Conservation (phyloP, 2,113 vertebrate genomes). For the Tylochromis polylepis region DNA sequence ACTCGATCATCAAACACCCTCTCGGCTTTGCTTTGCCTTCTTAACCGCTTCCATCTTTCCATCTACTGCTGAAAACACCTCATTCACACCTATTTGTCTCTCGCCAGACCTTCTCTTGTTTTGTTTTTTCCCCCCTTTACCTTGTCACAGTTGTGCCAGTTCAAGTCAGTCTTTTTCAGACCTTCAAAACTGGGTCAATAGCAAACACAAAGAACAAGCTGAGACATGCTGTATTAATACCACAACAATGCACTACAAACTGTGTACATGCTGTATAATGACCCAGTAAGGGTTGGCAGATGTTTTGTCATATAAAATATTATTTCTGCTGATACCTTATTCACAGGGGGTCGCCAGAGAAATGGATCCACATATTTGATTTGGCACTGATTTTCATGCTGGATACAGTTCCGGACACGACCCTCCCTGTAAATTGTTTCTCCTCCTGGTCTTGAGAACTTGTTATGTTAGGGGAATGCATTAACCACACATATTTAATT, state of each 20-base stretch:
- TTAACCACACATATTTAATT: neutral
- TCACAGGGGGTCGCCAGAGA: neutral
- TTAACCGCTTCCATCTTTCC: neutral
- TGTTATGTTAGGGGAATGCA: neutral
- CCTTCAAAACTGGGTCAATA: neutral
- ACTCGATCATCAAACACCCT: constrained; percentile 7
- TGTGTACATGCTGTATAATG: neutral
- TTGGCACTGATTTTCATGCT: neutral
- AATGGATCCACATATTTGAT: neutral
- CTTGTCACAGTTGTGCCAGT: neutral
- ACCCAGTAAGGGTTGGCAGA: neutral
- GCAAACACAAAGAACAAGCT: neutral
- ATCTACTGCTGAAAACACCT: neutral
- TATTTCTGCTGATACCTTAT: neutral
- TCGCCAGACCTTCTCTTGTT: neutral
- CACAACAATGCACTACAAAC: neutral
- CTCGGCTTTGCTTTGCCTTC: neutral
- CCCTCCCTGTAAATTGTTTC: neutral
- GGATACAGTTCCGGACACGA: neutral
- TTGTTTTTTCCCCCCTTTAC: neutral
- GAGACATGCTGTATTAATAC: neutral
- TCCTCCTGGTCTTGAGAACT: neutral
- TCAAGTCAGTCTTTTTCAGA: neutral
- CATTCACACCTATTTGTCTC: neutral
- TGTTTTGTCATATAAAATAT: neutral